Conservation (phyloP, 2,888 invertebrate genomes). For the Muschampia plurimacula region DNA sequence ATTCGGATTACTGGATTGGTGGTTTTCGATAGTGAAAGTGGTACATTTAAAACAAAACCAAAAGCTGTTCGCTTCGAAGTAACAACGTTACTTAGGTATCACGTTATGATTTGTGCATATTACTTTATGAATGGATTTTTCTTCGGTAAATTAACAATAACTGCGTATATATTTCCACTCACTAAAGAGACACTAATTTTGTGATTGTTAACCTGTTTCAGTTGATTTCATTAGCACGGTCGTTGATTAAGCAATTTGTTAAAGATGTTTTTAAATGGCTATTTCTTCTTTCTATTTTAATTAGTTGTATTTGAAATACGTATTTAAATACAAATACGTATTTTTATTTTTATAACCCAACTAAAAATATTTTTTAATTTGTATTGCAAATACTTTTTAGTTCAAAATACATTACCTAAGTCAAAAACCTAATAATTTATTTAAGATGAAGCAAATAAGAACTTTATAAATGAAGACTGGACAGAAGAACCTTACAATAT, state of each 20-base stretch:
- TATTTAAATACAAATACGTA: too few species aligned
- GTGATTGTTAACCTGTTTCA: constrained; percentile 3
- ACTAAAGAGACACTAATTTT: neutral
- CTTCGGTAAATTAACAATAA: neutral
- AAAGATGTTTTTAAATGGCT: neutral
- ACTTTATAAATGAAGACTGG: too few species aligned
- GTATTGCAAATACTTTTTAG: too few species aligned
- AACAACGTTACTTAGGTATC: neutral
- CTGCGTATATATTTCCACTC: neutral
- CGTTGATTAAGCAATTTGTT: too few species aligned
- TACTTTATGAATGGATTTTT: neutral
- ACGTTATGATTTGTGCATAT: neutral
- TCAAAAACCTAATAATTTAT: too few species aligned
- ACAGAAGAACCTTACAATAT: too few species aligned
- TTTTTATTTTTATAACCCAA: too few species aligned
- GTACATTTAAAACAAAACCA: constrained; percentile 22
- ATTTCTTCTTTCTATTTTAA: neutral
- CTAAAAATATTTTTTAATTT: too few species aligned
- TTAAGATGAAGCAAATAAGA: too few species aligned
- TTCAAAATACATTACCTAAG: too few species aligned
- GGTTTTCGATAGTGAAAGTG: constrained; percentile 27
- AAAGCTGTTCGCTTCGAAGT: neutral
- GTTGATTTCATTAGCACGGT: neutral
- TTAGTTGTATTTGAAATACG: too few species aligned
- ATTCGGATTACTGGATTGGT: constrained; percentile 13